Percentiles rank a stretch among this genome's conserved stretches.
These are phyloP conservation scores for Sebastes steindachneri DNA, from an alignment of 2,797 vertebrate genomes.

Conservation along the genomic window DNA sequence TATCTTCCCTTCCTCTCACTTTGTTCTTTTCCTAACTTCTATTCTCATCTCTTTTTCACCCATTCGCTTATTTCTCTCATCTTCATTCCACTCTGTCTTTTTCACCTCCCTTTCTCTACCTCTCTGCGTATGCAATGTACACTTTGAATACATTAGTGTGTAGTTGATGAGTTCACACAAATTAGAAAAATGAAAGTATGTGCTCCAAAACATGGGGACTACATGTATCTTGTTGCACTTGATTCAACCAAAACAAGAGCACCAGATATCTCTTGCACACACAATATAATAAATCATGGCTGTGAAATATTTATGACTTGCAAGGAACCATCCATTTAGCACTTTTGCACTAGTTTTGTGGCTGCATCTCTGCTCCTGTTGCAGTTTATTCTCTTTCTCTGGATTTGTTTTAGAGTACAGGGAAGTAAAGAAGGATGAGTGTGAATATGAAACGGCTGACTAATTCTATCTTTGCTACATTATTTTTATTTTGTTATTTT, in stretches of 20 bases:
- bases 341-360: background rate
- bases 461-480: fast-evolving
- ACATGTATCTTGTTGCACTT: background rate
- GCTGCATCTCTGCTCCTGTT: background rate
- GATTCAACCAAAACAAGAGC: background rate
- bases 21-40: too few relatives aligned
- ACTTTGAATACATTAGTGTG: background rate
- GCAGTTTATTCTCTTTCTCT: background rate
- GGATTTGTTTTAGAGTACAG: background rate
- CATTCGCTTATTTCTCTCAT: background rate
- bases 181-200: background rate
- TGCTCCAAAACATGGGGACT: background rate
- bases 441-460: background rate
- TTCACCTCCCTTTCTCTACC: background rate
- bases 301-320: conserved; percentile 1
- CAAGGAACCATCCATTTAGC: background rate
- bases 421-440: background rate
- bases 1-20: background rate
- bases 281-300: background rate
- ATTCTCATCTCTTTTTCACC: background rate
- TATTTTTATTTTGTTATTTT: background rate
- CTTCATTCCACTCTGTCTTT: background rate
- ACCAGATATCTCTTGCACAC: background rate
- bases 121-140: background rate
- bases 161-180: background rate